Evolutionary conservation across 2,797 vertebrate genomes (phyloP).

Genomic region (Avahi laniger): DNA sequence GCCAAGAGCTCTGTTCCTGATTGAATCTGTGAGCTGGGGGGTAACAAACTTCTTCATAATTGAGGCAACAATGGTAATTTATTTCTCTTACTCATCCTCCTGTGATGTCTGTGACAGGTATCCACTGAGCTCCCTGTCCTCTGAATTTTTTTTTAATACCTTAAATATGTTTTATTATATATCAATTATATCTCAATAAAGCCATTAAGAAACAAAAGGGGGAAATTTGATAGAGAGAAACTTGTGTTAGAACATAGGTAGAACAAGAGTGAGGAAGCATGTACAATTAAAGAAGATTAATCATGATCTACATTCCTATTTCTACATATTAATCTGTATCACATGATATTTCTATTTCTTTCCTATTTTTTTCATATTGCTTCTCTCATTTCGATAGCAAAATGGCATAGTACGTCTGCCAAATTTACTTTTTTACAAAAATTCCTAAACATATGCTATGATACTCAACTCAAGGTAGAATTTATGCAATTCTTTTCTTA

Average conservation of each 20-base stretch:
- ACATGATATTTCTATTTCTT: neutral
- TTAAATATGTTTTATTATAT: neutral
- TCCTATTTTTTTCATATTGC: neutral
- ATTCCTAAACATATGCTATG: neutral
- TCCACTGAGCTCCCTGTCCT: neutral
- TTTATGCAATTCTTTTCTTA: neutral
- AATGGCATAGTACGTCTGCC: neutral
- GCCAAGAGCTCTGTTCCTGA: neutral
- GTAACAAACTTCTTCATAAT: neutral
- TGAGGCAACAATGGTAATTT: neutral
- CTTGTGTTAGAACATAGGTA: neutral
- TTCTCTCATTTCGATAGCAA: slow-evolving; percentile 1
- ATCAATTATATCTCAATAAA: neutral
- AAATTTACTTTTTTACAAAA: neutral
- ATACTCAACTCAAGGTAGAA: neutral
- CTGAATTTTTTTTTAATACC: neutral
- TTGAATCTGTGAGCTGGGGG: neutral
- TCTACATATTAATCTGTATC: neutral
- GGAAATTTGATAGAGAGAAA: neutral
- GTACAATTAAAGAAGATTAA: neutral
- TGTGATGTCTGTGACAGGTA: neutral
- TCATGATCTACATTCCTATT: neutral
- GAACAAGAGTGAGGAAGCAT: neutral
- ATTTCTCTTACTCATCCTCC: neutral
- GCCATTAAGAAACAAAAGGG: neutral